These are phyloP conservation scores for Enteromius mattozi DNA, from an alignment of 2,797 vertebrate genomes.

Conservation along the genomic window DNA sequence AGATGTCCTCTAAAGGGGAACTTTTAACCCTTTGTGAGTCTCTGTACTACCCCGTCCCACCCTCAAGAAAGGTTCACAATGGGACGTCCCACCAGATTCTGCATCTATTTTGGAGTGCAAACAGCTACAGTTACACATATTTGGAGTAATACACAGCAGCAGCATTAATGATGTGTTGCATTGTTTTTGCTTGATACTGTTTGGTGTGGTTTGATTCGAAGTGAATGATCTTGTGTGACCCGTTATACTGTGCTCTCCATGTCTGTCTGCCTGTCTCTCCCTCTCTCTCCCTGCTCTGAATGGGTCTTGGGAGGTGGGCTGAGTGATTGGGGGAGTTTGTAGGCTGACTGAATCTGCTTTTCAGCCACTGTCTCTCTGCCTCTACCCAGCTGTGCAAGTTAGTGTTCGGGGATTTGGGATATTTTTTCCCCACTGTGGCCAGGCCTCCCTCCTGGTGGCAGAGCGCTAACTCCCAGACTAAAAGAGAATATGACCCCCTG, in stretches of 20 bases:
- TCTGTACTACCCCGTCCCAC: slow-evolving; percentile 62
- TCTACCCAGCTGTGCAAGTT: slow-evolving; percentile 66
- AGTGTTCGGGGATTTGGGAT: slow-evolving; percentile 67
- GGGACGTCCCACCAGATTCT: slow-evolving; percentile 8
- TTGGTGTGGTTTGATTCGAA: background rate
- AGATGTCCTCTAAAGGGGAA: slow-evolving; percentile 72
- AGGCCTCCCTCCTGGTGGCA: slow-evolving; percentile 61
- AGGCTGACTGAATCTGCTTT: slow-evolving; percentile 61
- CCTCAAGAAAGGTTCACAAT: slow-evolving; percentile 61
- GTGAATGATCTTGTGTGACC: slow-evolving; percentile 26
- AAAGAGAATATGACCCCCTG: slow-evolving; percentile 61
- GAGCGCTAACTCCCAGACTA: slow-evolving; percentile 62
- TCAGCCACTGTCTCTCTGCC: slow-evolving; percentile 62
- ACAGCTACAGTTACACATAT: background rate
- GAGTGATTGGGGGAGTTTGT: slow-evolving; percentile 54
- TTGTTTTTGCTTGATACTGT: background rate
- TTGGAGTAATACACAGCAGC: background rate
- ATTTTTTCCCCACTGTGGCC: slow-evolving; percentile 61
- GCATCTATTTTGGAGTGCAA: background rate
- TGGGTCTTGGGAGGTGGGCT: slow-evolving; percentile 56
- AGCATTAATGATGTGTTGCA: background rate
- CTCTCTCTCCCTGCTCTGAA: slow-evolving; percentile 54
- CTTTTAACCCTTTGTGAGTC: slow-evolving; percentile 78
- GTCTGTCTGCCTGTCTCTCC: slow-evolving; percentile 27
- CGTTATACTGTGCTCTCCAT: slow-evolving; percentile 9